These are phyloP conservation scores for Tetramorium bicarinatum DNA, from an alignment of 2,888 invertebrate genomes.

Conservation along the genomic window DNA sequence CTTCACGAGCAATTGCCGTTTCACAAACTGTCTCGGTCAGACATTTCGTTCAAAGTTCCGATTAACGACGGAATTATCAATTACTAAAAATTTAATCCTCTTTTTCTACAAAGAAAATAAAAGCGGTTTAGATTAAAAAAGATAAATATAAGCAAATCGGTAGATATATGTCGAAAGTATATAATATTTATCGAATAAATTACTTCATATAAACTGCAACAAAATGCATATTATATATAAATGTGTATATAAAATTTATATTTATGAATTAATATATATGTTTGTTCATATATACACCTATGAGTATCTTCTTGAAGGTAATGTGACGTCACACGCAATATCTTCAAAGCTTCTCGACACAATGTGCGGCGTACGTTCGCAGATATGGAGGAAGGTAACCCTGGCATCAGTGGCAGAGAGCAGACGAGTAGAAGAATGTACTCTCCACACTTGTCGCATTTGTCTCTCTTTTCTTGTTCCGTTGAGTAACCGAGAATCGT, in stretches of 20 bases:
- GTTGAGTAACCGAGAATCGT: constrained; percentile 42
- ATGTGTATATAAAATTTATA: background rate
- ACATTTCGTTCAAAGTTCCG: background rate
- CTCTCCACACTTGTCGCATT: constrained; percentile 37
- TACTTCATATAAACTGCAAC: background rate
- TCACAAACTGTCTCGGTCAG: constrained; percentile 25
- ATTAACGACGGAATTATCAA: background rate
- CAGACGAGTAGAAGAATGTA: constrained; percentile 2
- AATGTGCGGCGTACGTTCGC: constrained; percentile 25
- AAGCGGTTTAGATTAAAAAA: background rate
- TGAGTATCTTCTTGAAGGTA: constrained; percentile 43
- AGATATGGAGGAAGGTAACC: constrained; percentile 23
- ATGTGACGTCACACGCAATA: background rate
- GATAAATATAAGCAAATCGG: background rate
- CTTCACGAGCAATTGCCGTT: constrained; percentile 15
- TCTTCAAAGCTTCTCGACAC: constrained; percentile 28
- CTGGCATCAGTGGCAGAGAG: constrained; percentile 18
- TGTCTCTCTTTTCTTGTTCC: constrained; percentile 35
- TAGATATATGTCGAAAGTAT: background rate
- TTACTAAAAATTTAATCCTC: background rate
- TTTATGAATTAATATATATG: constrained; percentile 10
- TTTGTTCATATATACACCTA: background rate
- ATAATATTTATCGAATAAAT: background rate
- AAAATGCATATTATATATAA: background rate
- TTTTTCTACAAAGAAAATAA: background rate